Evolutionary conservation across 2,797 vertebrate species (phyloP).

Genomic region (Morus bassanus): DNA sequence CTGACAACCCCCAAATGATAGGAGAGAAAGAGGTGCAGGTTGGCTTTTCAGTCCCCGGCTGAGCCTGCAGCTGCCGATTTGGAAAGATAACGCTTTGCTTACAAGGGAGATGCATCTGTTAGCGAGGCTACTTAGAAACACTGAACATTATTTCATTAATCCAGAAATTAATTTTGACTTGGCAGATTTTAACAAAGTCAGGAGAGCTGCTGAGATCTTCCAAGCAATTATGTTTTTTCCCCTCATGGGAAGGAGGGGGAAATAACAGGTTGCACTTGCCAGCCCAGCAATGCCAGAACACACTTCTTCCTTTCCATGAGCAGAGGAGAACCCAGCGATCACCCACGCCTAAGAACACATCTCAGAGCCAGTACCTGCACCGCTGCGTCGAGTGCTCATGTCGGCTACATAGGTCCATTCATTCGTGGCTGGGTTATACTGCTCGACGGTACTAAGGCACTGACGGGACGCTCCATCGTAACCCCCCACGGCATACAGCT

Average conservation of each 20-base stretch:
- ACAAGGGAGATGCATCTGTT: background rate
- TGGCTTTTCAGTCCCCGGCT: background rate
- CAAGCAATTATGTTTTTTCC: background rate
- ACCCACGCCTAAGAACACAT: background rate
- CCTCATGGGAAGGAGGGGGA: accelerated
- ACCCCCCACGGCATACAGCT: conserved; percentile 92
- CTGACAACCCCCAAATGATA: background rate
- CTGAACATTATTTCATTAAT: background rate
- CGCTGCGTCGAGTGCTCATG: conserved; percentile 96
- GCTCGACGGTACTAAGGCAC: conserved; percentile 95
- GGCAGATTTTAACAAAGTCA: background rate
- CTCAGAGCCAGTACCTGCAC: conserved; percentile 82
- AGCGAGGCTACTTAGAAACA: background rate
- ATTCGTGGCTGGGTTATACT: conserved; percentile 88
- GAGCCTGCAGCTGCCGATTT: background rate
- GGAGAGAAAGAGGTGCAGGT: background rate
- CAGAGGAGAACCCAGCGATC: background rate
- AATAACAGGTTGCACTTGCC: background rate
- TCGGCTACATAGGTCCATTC: conserved; percentile 92
- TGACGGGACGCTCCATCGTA: conserved; percentile 94
- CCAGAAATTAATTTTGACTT: background rate
- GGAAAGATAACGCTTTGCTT: background rate
- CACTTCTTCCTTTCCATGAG: accelerated
- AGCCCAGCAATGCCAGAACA: background rate
- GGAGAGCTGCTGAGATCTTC: background rate